Evolutionary conservation across 2,797 vertebrate genomes (phyloP).

Genomic region (Cossypha caffra): DNA sequence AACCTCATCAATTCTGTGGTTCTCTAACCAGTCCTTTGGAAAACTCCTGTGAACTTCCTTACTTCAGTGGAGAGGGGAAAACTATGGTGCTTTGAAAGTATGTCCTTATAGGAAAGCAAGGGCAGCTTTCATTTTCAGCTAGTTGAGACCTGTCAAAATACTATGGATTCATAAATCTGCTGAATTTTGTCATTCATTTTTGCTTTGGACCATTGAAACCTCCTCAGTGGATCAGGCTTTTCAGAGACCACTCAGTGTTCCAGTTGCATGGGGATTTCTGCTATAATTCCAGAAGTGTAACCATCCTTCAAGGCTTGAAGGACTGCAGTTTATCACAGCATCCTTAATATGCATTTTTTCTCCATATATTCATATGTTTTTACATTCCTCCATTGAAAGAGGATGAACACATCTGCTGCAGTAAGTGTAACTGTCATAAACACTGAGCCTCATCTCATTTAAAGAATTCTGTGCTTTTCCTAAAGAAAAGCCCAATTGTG

Average conservation of each 20-base stretch:
- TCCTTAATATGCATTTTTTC: neutral
- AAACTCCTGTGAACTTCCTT: neutral
- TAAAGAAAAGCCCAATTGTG: neutral
- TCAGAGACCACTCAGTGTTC: neutral
- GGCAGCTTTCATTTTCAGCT: neutral
- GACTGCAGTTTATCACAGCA: neutral
- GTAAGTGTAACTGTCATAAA: conserved; percentile 3
- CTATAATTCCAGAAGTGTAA: neutral
- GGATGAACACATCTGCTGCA: conserved; percentile 5
- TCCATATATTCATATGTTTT: neutral
- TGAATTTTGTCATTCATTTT: neutral
- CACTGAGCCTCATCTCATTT: neutral
- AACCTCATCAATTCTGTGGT: neutral
- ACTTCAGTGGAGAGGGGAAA: neutral
- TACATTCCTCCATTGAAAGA: neutral
- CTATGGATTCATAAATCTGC: neutral
- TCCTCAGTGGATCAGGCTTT: neutral
- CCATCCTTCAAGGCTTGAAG: neutral
- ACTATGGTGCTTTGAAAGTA: neutral
- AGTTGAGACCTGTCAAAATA: neutral
- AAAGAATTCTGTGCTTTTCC: neutral
- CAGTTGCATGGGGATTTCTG: neutral
- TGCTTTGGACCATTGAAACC: neutral
- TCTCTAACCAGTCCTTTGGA: neutral
- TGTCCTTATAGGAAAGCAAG: neutral